Conservation (phyloP, 2,113 vertebrate genomes). For the Hassar affinis region DNA sequence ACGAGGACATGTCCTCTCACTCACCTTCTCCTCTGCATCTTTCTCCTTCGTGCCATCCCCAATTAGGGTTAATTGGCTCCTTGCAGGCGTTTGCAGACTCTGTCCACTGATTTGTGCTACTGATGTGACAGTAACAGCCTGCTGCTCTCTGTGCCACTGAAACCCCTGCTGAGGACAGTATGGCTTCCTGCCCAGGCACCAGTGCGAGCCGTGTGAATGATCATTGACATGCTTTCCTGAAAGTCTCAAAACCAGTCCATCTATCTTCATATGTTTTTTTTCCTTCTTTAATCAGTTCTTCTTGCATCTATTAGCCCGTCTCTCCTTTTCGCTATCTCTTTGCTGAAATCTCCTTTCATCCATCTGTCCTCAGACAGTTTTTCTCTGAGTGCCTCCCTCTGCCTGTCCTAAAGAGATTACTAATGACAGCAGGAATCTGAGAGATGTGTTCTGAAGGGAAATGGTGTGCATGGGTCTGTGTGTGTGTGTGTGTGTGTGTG, state of each 20-base stretch:
- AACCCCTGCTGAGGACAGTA: slow-evolving; percentile 36
- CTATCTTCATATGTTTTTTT: slow-evolving; percentile 44
- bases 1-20: slow-evolving; percentile 43
- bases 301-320: slow-evolving; percentile 21
- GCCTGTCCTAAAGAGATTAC: slow-evolving; percentile 47
- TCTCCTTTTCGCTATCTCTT: neutral
- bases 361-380: slow-evolving; percentile 42
- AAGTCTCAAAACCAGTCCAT: slow-evolving; percentile 27
- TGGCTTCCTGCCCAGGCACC: slow-evolving; percentile 18
- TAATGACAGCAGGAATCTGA: slow-evolving; percentile 50
- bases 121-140: slow-evolving; percentile 40
- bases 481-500: neutral
- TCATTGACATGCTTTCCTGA: slow-evolving; percentile 40
- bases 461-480: slow-evolving; percentile 29
- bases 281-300: slow-evolving; percentile 17
- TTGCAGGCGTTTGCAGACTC: slow-evolving; percentile 37
- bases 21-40: slow-evolving; percentile 43
- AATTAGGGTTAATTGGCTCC: slow-evolving; percentile 48
- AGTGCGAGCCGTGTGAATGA: slow-evolving; percentile 24
- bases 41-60: slow-evolving; percentile 30
- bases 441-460: slow-evolving; percentile 41
- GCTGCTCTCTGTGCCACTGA: slow-evolving; percentile 35
- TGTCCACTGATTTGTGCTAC: slow-evolving; percentile 45
- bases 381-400: slow-evolving; percentile 38
- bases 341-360: slow-evolving; percentile 37